Percentiles rank a stretch among this genome's conserved stretches.
These are phyloP conservation scores for Orius insidiosus DNA, from an alignment of 1,140 invertebrate genomes.

Conservation along the genomic window DNA sequence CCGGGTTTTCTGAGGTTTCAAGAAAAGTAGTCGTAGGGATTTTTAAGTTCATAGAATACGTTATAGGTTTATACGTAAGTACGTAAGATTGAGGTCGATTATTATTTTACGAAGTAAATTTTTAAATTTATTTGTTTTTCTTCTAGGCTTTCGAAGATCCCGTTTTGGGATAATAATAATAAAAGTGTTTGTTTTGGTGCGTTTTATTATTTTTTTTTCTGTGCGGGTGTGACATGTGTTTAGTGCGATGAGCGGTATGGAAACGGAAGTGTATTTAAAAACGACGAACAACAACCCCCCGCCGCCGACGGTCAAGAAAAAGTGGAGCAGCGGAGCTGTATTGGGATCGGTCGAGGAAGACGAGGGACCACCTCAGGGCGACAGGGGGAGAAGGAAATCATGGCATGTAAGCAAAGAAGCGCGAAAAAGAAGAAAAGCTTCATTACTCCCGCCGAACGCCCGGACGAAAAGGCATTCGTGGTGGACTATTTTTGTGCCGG, in stretches of 20 bases:
- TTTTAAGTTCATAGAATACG: too few relatives aligned
- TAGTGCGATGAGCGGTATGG: conserved; percentile 15
- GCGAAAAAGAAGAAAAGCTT: conserved; percentile 30
- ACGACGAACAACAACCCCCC: conserved; percentile 19
- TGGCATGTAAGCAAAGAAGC: conserved; percentile 52
- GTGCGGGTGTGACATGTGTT: conserved; percentile 8
- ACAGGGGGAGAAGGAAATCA: conserved; percentile 40
- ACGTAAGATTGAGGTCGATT: background rate
- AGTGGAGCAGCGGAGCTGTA: conserved; percentile 28
- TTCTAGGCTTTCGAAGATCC: background rate
- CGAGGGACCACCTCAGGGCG: conserved; percentile 2
- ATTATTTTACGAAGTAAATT: background rate
- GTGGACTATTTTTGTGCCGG: conserved; percentile 70
- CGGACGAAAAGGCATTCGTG: conserved; percentile 61
- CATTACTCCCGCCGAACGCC: conserved; percentile 14
- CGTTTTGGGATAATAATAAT: background rate
- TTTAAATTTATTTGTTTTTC: background rate
- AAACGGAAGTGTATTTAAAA: conserved; percentile 18
- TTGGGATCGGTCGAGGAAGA: conserved; percentile 26
- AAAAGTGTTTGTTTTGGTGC: conserved; percentile 5
- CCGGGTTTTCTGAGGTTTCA: too few relatives aligned
- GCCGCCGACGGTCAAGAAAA: conserved; percentile 23
- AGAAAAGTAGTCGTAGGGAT: too few relatives aligned
- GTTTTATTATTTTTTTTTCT: too few relatives aligned
- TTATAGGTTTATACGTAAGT: too few relatives aligned